Evolutionary conservation across 2,888 invertebrate species (phyloP), one percentile per base, ranked within the genome.

Genomic region (Nematopogon swammerdamellus): DNA sequence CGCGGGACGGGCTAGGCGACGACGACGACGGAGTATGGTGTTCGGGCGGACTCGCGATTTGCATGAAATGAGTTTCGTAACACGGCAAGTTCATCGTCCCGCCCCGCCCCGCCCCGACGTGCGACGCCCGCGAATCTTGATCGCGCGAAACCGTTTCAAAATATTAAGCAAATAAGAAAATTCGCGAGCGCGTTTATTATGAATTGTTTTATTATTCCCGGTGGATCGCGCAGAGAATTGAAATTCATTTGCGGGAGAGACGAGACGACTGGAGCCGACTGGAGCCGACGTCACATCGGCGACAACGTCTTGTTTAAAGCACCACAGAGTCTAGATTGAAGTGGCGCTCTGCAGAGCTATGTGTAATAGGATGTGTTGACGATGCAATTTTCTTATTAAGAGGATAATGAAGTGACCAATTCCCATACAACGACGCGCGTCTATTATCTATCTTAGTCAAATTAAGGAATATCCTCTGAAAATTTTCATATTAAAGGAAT

Each of bases 61-160:
- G 63, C 69, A 67, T 70, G 60, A 65, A 67, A 68, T 64, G 64
- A 68, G 61, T 60, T 63, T 61, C 57, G 60, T 51, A 56, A 60
- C 59, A 58, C 56, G 57, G 60, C 54, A 55, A 54, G 55, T 58
- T 53, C 52, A 52, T 52, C 49, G 50, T 50, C 20, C 48, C 25
- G 29, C 30, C 46, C 49, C 56, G 50, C 17, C 53, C 49, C 53
- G 49, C 50, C 54, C 53, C 50, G n/a, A 51, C 56, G 49, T 48
- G 49, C 45, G 11, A 8, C 36, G 8, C 36, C 36, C 36, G 36
- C 36, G 36, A 14, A 36, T 36, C 36, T 36, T 36, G 36, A 36
- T 36, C 36, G 36, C 14, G 36, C 36, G 36, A 14, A 25, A 36
- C 6, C 54, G 50, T 57, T 58, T 55, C 50, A 57, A 59, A 60